phyloP scores from a whole-genome alignment of 2,797 vertebrate genomes.

The Graptemys geographica region DNA sequence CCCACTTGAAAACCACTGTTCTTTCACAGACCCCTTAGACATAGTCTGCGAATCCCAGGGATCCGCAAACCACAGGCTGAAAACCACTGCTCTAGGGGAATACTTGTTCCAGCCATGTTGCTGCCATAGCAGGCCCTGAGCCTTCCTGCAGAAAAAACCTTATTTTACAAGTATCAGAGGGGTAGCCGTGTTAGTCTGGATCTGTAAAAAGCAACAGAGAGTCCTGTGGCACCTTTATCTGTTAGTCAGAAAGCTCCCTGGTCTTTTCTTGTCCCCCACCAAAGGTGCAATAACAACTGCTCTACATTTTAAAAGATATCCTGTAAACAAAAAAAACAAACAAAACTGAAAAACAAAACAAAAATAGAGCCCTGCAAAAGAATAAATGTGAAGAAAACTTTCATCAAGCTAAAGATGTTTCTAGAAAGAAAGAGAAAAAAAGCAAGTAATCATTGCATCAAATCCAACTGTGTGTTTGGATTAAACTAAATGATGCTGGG shows the following conservation, averaged over 20 bases:
- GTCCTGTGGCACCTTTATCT: too few species aligned
- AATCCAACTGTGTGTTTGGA: fast-evolving
- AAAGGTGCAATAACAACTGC: background rate
- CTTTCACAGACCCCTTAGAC: too few species aligned
- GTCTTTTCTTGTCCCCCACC: background rate
- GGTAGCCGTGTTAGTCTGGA: too few species aligned
- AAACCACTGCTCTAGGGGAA: background rate
- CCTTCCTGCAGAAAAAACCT: background rate
- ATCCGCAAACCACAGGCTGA: background rate
- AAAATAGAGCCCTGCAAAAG: background rate
- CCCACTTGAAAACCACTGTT: too few species aligned
- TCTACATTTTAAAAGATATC: background rate
- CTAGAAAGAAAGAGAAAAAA: background rate
- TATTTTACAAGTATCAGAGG: background rate
- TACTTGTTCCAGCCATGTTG: background rate
- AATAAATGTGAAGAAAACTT: background rate
- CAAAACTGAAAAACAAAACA: background rate
- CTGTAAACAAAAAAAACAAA: background rate
- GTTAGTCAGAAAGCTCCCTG: background rate
- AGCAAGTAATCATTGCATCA: background rate
- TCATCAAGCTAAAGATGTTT: background rate
- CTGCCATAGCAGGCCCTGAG: background rate
- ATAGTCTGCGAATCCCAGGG: background rate
- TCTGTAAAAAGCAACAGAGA: too few species aligned
- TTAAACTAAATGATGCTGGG: background rate